Base-by-base conservation (phyloP, 2,888 invertebrate species). In the Orthosia gothica region DNA sequence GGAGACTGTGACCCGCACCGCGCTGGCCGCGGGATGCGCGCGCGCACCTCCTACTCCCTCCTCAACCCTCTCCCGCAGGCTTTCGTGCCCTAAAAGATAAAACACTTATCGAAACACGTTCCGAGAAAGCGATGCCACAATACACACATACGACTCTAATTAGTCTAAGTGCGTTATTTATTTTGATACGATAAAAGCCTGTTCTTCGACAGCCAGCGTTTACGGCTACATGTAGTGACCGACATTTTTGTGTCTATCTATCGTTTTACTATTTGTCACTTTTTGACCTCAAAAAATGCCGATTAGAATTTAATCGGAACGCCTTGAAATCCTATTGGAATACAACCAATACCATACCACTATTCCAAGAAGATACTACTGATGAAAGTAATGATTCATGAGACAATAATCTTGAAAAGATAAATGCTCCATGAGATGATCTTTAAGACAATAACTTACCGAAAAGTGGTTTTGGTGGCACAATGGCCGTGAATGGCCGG, bases 101-200 rank as follows among this genome's bases (percentile, higher is more conserved):
- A 88, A 83, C 88, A 89, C 88, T 90, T 89, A 91, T 90, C 91
- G 87, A 92, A 91, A 92, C 89, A 85, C 91, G 88, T 93, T 93
- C 92, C 89, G 84, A 92, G 93, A 93, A 93, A 90, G 88, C 89
- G 83, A 80, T 70, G 70, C 67, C 65, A 86, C 82, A 85, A 87
- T 86, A 89, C 87, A 85, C 86, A 82, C 84, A 73, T 76, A 81
- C 85, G 70, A 84, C 85, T 88, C 90, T 91, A 93, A 94, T 93
- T 93, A 91, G 90, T 88, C 83, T 89, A 88, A 91, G 91, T 91
- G 90, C 87, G 90, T 93, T 93, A 92, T 93, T 93, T 93, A 93
- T 92, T 89, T 84, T 77, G 87, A 87, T 82, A 62, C 63, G 85
- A 88, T 88, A 88, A 85, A 86, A 85, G 88, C 75, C 74, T 79